phyloP scores from a whole-genome alignment of 1,140 invertebrate genomes.

The Bombus picipes region DNA sequence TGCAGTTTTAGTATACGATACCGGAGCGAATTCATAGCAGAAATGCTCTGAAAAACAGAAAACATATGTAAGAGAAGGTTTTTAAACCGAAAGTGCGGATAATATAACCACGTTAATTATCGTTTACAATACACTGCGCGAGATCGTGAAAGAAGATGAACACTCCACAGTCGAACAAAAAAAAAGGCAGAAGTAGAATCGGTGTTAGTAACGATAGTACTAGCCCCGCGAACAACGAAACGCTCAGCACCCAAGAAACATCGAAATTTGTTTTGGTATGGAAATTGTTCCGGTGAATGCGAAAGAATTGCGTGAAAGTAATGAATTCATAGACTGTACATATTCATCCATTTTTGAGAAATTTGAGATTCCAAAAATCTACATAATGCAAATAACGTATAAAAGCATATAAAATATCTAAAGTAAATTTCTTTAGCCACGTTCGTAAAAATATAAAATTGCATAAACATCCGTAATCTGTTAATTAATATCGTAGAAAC shows the following conservation, averaged over 20 bases:
- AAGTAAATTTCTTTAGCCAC: no score
- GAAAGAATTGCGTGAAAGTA: neutral
- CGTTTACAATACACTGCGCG: neutral
- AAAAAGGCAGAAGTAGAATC: constrained; percentile 78
- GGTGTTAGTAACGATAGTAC: constrained; percentile 69
- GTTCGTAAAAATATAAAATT: no score
- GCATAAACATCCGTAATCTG: neutral
- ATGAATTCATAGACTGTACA: neutral
- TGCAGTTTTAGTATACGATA: neutral
- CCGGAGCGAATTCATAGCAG: neutral
- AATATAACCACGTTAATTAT: constrained; percentile 28
- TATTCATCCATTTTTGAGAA: no score
- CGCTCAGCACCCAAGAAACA: constrained; percentile 73
- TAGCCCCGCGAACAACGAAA: constrained; percentile 66
- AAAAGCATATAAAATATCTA: no score
- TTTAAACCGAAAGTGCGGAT: constrained; percentile 1
- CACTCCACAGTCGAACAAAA: constrained; percentile 77
- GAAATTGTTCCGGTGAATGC: neutral
- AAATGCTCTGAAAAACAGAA: neutral
- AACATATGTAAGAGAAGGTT: neutral
- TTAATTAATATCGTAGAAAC: neutral
- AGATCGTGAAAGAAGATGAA: constrained; percentile 67
- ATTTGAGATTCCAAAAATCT: no score
- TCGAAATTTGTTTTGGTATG: constrained; percentile 77
- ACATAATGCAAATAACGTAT: no score